Evolutionary conservation across 2,797 vertebrate genomes (phyloP).

Genomic region (Aplochiton taeniatus): DNA sequence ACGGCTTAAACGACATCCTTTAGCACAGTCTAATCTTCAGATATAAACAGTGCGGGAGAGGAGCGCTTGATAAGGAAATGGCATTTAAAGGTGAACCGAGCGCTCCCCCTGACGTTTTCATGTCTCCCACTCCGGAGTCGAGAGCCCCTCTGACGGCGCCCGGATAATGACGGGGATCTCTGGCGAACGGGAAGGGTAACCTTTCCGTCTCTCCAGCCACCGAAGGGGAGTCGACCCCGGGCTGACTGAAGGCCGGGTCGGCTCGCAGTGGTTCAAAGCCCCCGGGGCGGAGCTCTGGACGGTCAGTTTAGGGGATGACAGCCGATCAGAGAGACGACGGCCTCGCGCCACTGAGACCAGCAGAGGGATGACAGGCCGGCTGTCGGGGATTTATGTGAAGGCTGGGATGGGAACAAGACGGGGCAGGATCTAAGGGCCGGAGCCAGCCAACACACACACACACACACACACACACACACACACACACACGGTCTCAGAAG

Average conservation of each 20-base stretch:
- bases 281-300: background rate
- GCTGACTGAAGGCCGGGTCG: no score
- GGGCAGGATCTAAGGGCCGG: no score
- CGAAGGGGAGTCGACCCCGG: no score
- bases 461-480: background rate
- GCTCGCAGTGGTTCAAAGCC: no score
- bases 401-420: background rate
- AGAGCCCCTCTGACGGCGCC: background rate
- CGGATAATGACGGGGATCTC: background rate
- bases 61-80: constrained; percentile 7
- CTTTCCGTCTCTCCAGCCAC: constrained; percentile 13
- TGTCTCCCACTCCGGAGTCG: background rate
- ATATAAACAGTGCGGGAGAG: background rate
- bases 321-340: no score
- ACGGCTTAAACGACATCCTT: background rate
- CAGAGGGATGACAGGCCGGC: no score
- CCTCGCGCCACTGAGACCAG: no score
- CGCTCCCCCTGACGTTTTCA: constrained; percentile 33
- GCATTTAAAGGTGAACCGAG: constrained; percentile 35
- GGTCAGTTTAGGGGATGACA: no score
- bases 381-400: background rate
- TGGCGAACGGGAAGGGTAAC: constrained; percentile 11
- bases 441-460: background rate
- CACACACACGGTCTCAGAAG: background rate
- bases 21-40: background rate